Evolutionary conservation across 64 coral and sea anemone species (phyloP).

Genomic region (Stichodactyla mertensii): DNA sequence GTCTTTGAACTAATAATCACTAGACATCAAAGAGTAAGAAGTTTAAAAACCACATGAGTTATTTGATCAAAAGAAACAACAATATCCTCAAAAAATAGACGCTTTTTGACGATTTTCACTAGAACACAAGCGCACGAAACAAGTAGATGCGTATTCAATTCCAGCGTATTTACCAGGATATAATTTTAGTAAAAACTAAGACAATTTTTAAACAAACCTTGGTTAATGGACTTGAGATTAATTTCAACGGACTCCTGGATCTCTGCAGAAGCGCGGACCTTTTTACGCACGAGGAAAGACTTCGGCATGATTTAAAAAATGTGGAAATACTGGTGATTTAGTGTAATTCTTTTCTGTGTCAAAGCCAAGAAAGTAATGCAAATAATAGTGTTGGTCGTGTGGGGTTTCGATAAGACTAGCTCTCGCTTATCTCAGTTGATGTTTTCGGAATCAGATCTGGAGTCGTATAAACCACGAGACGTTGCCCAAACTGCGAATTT

Average conservation of each 20-base stretch:
- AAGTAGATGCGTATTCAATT: background rate
- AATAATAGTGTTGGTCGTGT: background rate
- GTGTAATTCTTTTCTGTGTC: background rate
- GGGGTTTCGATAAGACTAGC: background rate
- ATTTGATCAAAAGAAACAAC: background rate
- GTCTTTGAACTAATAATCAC: background rate
- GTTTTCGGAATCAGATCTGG: background rate
- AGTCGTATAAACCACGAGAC: background rate
- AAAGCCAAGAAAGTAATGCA: background rate
- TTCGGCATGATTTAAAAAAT: slow-evolving; percentile 40
- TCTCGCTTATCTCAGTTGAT: background rate
- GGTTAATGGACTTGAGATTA: background rate
- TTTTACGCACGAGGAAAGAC: slow-evolving; percentile 38
- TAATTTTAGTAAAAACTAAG: background rate
- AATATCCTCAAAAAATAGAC: background rate
- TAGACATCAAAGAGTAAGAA: background rate
- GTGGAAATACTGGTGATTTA: background rate
- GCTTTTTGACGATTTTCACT: background rate
- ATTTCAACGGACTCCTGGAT: background rate
- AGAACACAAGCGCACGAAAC: background rate
- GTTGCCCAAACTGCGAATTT: slow-evolving; percentile 2
- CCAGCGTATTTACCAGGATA: background rate
- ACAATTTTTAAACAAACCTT: background rate
- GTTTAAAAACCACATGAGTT: background rate
- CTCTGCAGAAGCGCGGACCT: background rate